These are phyloP conservation scores for Mirounga angustirostris DNA, from an alignment of 2,113 vertebrate species.

Conservation along the genomic window DNA sequence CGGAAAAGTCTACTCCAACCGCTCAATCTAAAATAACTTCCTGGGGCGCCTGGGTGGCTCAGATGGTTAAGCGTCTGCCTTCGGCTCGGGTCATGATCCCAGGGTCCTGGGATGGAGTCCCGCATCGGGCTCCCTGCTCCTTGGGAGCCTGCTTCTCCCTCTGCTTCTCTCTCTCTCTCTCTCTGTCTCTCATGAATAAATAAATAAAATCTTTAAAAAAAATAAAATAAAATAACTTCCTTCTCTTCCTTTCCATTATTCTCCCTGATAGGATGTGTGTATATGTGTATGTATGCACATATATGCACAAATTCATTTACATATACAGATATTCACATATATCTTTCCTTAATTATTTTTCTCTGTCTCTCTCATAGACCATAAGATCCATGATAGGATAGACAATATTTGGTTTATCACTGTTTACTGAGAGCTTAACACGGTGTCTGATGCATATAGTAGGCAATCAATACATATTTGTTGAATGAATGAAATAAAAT, in stretches of 20 bases:
- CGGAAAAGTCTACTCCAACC: background rate
- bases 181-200: too few species aligned
- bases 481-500: background rate
- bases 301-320: background rate
- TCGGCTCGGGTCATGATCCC: too few species aligned
- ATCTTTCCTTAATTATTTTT: background rate
- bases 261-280: background rate
- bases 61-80: too few species aligned
- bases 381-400: background rate
- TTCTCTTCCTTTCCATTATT: background rate
- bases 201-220: too few species aligned
- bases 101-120: too few species aligned
- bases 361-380: background rate
- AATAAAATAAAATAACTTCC: background rate
- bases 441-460: background rate
- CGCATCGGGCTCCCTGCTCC: too few species aligned
- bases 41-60: too few species aligned
- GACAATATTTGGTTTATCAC: background rate
- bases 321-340: background rate
- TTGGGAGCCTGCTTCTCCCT: too few species aligned
- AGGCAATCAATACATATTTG: background rate
- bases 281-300: background rate
- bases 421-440: background rate
- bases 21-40: background rate
- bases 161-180: too few species aligned